These are phyloP conservation scores for Apoda limacodes DNA, from an alignment of 2,888 invertebrate genomes.

Conservation along the genomic window DNA sequence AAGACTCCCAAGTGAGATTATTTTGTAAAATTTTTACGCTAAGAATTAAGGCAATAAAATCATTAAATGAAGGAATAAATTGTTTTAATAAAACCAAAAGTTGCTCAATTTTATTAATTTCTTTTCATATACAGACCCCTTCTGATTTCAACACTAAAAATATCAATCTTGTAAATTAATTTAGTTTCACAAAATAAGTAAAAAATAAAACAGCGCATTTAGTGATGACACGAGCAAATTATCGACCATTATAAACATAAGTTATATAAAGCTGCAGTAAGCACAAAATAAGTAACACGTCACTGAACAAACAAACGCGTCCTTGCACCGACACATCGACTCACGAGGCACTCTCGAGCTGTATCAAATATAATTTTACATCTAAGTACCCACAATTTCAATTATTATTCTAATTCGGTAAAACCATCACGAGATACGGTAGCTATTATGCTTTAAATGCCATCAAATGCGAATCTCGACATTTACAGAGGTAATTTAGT, in stretches of 20 bases:
- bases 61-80: no score
- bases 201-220: conserved; percentile 26
- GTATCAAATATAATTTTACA: conserved; percentile 24
- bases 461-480: conserved; percentile 26
- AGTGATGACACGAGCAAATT: conserved; percentile 31
- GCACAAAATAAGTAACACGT: conserved; percentile 44
- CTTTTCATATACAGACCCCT: conserved; percentile 59
- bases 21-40: no score
- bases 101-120: conserved; percentile 48
- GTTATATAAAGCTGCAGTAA: no score
- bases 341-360: conserved; percentile 23
- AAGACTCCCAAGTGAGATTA: no score
- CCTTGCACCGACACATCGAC: conserved; percentile 15
- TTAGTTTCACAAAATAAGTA: conserved; percentile 28
- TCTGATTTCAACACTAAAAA: conserved; percentile 50
- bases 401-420: conserved; percentile 37
- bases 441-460: conserved; percentile 40
- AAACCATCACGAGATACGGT: no score
- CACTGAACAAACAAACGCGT: conserved; percentile 42
- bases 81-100: conserved; percentile 35
- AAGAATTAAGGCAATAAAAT: no score
- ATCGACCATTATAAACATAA: conserved; percentile 56
- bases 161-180: conserved; percentile 41
- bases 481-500: conserved; percentile 15
- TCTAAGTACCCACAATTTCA: conserved; percentile 27